phyloP scores from a whole-genome alignment of 2,797 vertebrate genomes.

The Hypotaenidia okinawae region DNA sequence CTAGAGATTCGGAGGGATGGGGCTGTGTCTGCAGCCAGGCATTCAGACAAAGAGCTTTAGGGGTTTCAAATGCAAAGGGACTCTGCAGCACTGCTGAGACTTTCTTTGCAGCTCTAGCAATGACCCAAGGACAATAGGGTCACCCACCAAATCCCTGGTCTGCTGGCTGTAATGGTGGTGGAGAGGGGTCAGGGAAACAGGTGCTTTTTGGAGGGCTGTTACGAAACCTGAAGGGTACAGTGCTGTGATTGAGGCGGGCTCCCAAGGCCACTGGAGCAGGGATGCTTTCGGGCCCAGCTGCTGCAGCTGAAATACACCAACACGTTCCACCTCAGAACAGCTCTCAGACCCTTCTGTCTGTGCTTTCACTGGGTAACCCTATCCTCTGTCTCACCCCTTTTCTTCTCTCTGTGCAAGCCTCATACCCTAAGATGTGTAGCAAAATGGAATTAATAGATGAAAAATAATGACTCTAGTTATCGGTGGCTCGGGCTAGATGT shows the following conservation, averaged over 20 bases:
- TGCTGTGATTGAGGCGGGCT: neutral
- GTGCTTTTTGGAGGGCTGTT: neutral
- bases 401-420: neutral
- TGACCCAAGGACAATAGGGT: neutral
- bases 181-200: neutral
- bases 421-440: neutral
- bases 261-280: neutral
- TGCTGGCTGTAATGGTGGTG: neutral
- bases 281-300: neutral
- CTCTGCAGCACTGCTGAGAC: neutral
- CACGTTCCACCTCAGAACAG: neutral
- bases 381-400: neutral
- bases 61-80: neutral
- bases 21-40: neutral
- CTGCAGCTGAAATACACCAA: neutral
- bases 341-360: neutral
- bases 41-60: neutral
- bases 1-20: neutral
- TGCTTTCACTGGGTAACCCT: neutral
- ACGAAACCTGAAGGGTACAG: neutral
- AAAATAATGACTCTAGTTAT: neutral
- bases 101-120: neutral
- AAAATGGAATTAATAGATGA: constrained; percentile 28
- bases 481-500: neutral
- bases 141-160: neutral